Conservation (phyloP, 2,113 vertebrate species). For the Rattus rattus region DNA sequence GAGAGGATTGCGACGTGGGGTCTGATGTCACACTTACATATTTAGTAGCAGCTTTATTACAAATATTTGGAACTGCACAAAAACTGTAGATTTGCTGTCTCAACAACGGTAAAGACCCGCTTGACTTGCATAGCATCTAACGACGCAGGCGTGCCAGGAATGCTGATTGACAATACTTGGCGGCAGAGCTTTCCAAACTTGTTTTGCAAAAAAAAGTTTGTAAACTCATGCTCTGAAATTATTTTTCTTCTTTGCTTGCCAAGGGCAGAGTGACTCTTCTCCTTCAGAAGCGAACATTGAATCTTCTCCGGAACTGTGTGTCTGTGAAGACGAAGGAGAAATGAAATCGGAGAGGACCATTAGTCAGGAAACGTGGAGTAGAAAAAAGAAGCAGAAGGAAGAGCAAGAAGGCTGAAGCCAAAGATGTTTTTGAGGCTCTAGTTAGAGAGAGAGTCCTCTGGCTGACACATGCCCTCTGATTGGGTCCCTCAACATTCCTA, state of each 20-base stretch:
- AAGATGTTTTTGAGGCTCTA: not conserved
- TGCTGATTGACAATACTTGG: slow-evolving; percentile 74
- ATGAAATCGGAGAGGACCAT: not conserved
- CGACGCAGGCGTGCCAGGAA: slow-evolving; percentile 70
- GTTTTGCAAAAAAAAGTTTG: slow-evolving; percentile 73
- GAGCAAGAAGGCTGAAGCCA: not conserved
- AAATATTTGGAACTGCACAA: slow-evolving; percentile 74
- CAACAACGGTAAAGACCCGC: slow-evolving; percentile 63
- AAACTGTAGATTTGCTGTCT: slow-evolving; percentile 79
- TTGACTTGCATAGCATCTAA: slow-evolving; percentile 73
- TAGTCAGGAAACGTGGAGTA: not conserved
- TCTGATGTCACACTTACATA: slow-evolving; percentile 46
- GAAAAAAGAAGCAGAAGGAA: not conserved
- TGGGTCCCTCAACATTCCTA: not conserved
- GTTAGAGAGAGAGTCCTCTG: not conserved
- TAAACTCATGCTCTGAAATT: slow-evolving; percentile 67
- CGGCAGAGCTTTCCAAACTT: slow-evolving; percentile 63
- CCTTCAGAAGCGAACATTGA: not conserved
- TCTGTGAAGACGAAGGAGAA: slow-evolving; percentile 21
- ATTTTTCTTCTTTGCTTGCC: slow-evolving; percentile 52
- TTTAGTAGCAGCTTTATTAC: slow-evolving; percentile 70
- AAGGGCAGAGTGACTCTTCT: not conserved
- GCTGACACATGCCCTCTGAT: not conserved
- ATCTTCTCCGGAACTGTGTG: not conserved
- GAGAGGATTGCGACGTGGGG: slow-evolving; percentile 47